Percentiles rank a stretch among this genome's conserved stretches.
Evolutionary conservation across 2,888 invertebrate species (phyloP).

Genomic region (Morinoia aosen): DNA sequence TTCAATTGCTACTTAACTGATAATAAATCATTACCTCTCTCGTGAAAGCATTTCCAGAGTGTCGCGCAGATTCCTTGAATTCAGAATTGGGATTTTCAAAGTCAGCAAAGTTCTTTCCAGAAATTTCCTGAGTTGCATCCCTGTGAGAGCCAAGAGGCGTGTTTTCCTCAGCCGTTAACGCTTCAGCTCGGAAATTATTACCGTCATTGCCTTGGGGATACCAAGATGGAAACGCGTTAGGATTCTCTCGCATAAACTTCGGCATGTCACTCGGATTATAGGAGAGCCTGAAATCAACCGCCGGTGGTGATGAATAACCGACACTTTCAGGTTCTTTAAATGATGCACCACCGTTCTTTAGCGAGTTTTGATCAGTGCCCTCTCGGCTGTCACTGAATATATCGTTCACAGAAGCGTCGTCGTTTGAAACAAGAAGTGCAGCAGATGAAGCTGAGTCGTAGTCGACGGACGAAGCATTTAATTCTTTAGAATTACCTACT

Average conservation of each 20-base stretch:
- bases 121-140: not conserved
- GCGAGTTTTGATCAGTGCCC: not conserved
- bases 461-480: not conserved
- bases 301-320: slow-evolving; percentile 63
- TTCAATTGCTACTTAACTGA: not conserved
- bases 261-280: slow-evolving; percentile 56
- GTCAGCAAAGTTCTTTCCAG: not conserved
- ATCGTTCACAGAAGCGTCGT: not conserved
- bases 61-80: not conserved
- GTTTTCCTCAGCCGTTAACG: slow-evolving; percentile 24
- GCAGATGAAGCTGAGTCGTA: not conserved
- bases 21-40: not conserved
- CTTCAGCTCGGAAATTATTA: slow-evolving; percentile 24
- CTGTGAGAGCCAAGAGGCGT: slow-evolving; percentile 18
- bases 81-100: not conserved
- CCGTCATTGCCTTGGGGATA: slow-evolving; percentile 14
- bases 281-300: slow-evolving; percentile 59
- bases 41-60: not conserved
- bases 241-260: slow-evolving; percentile 40
- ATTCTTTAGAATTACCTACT: not conserved
- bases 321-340: slow-evolving; percentile 56
- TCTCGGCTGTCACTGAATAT: not conserved
- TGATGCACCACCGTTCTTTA: not conserved
- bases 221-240: slow-evolving; percentile 35
- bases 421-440: not conserved